Percentiles rank a stretch among this genome's conserved stretches.
These are phyloP conservation scores for Emmelina monodactyla DNA, from an alignment of 2,888 invertebrate species.

Conservation along the genomic window DNA sequence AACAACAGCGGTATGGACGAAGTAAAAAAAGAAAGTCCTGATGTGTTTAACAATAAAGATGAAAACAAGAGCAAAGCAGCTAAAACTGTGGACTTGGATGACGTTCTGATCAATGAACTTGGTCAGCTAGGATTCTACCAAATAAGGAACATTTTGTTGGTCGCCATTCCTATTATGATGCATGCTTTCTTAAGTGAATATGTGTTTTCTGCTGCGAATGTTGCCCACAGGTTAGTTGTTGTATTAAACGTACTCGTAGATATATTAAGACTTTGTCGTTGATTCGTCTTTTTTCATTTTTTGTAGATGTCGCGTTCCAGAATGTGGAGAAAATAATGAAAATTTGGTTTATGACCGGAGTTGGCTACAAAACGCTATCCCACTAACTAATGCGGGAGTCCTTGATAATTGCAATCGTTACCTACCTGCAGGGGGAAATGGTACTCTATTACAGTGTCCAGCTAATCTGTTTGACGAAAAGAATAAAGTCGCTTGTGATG, in stretches of 20 bases:
- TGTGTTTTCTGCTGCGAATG: conserved; percentile 68
- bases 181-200: conserved; percentile 69
- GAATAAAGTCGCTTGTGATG: conserved; percentile 20
- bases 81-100: conserved; percentile 35
- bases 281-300: no score
- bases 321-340: conserved; percentile 35
- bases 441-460: neutral
- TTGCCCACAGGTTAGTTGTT: conserved; percentile 6
- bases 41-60: no score
- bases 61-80: no score
- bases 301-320: conserved; percentile 47
- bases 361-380: neutral
- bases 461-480: neutral
- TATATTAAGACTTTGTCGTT: no score
- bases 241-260: no score
- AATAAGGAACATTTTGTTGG: conserved; percentile 56
- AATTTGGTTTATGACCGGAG: conserved; percentile 19
- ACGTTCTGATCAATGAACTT: conserved; percentile 46
- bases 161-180: conserved; percentile 68
- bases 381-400: neutral
- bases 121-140: conserved; percentile 72
- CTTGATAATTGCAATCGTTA: neutral
- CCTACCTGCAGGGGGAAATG: neutral
- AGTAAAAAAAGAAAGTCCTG: no score
- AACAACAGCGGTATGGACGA: no score